Conservation (phyloP, 2,113 vertebrate genomes). For the Pipa parva region DNA sequence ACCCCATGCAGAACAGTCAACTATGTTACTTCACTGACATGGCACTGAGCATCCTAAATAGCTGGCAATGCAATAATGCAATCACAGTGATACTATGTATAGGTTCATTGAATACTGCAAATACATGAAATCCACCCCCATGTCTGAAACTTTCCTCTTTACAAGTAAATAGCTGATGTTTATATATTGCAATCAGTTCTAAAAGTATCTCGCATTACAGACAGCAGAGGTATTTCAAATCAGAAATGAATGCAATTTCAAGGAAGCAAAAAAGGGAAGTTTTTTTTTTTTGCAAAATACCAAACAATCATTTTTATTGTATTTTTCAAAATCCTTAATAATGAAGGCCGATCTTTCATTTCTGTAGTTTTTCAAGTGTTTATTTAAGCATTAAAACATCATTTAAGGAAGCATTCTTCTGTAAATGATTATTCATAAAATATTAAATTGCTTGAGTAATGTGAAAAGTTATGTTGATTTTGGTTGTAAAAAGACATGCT, state of each 20-base stretch:
- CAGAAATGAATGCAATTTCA: conserved; percentile 11
- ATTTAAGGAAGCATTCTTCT: too few relatives aligned
- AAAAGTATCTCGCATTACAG: conserved; percentile 34
- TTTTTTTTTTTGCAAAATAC: neutral
- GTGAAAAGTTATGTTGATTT: too few relatives aligned
- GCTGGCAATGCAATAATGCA: conserved; percentile 25
- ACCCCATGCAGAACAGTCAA: conserved; percentile 14
- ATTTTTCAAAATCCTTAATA: neutral
- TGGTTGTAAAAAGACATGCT: too few relatives aligned
- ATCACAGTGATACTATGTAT: conserved; percentile 28
- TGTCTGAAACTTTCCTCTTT: conserved; percentile 19
- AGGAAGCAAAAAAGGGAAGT: conserved; percentile 6
- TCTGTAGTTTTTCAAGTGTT: too few relatives aligned
- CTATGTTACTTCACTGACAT: conserved; percentile 24
- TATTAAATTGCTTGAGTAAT: too few relatives aligned
- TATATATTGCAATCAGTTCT: conserved; percentile 26
- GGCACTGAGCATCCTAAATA: conserved; percentile 4
- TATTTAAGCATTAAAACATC: too few relatives aligned
- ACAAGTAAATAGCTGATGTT: conserved; percentile 25
- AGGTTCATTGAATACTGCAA: conserved; percentile 25
- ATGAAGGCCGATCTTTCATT: too few relatives aligned
- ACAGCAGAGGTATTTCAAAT: conserved; percentile 29
- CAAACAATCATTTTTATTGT: neutral
- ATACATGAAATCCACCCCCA: conserved; percentile 10
- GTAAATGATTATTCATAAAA: too few relatives aligned